phyloP scores from a whole-genome alignment of 2,888 invertebrate species.

The Rhorus exstirpatorius region DNA sequence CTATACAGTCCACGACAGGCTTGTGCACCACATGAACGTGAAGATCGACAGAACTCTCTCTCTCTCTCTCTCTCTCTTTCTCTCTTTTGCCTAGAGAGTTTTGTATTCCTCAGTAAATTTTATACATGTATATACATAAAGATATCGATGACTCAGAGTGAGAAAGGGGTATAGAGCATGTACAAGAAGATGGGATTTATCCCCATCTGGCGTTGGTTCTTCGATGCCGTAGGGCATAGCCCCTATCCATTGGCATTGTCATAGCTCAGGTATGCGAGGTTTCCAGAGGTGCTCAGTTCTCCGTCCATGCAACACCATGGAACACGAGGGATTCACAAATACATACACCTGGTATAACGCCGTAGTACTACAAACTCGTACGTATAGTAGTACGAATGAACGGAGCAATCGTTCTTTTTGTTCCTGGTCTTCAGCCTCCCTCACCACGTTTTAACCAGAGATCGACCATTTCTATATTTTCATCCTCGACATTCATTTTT shows the following conservation, averaged over 20 bases:
- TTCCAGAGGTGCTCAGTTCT: slow-evolving; percentile 70
- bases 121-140: not conserved
- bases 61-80: no score
- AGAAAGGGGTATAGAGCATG: slow-evolving; percentile 15
- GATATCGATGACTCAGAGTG: not conserved
- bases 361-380: slow-evolving; percentile 33
- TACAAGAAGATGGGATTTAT: not conserved
- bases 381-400: slow-evolving; percentile 32
- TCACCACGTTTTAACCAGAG: slow-evolving; percentile 33
- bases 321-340: slow-evolving; percentile 13
- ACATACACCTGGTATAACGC: not conserved
- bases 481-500: no score
- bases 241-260: slow-evolving; percentile 74
- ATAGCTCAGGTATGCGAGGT: slow-evolving; percentile 79
- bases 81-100: slow-evolving; percentile 18
- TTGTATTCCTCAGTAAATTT: no score
- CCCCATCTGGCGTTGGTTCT: slow-evolving; percentile 2
- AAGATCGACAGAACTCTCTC: slow-evolving; percentile 43
- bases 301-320: slow-evolving; percentile 12
- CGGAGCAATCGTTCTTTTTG: slow-evolving; percentile 13
- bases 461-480: no score
- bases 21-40: slow-evolving; percentile 54
- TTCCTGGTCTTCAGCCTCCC: not conserved
- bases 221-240: slow-evolving; percentile 71
- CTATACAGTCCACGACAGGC: slow-evolving; percentile 31